Evolutionary conservation across 2,113 vertebrate genomes (phyloP), one percentile per base, ranked within the genome.

Genomic region (Talpa occidentalis): DNA sequence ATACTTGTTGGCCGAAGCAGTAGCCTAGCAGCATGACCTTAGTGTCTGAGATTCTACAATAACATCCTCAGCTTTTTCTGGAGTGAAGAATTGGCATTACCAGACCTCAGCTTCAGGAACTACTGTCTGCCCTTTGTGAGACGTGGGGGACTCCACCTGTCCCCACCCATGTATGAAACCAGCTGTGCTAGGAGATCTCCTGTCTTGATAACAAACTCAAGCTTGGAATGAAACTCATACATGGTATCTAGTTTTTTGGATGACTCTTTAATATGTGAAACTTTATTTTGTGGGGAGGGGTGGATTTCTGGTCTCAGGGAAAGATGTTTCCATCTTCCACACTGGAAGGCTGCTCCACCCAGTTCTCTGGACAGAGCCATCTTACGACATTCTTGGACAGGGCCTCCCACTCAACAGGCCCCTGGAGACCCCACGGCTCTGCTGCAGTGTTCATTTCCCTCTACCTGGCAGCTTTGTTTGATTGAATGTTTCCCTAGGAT

Each of bases 401-500:
- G 56, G 40, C 77, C 35, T 64, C 49, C 83, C 76, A 52, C 6
- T 9, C 14, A 35, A 89, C 76, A 73, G 47, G 40, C 54, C 49
- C 76, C 86, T 1, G 85, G 79, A 11, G 40, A 90, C 21, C 93
- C 3, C 9, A 52, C 30, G 17, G 28, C 79, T 88, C 47, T 22
- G 15, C 21, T 80, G 6, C 54, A 88, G 62, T 76, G 93, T 80
- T 79, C n/a, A 19, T n/a, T 95, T 28, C 92, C 52, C 73, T 94
- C 72, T 91, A 90, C 82, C 96, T 95, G 66, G 73, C 83, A 90
- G 49, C 60, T 93, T 94, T 92, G 67, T 85, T 73, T 74, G 47
- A 95, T 82, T 52, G 15, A 80, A 62, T 37, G 28, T 95, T 97
- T 95, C 79, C 88, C 82, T 66, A 86, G 84, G 94, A 49, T 73